Percentiles rank a stretch among this genome's conserved stretches.
phyloP scores from a whole-genome alignment of 2,113 vertebrate species.

The Psilopogon haemacephalus region DNA sequence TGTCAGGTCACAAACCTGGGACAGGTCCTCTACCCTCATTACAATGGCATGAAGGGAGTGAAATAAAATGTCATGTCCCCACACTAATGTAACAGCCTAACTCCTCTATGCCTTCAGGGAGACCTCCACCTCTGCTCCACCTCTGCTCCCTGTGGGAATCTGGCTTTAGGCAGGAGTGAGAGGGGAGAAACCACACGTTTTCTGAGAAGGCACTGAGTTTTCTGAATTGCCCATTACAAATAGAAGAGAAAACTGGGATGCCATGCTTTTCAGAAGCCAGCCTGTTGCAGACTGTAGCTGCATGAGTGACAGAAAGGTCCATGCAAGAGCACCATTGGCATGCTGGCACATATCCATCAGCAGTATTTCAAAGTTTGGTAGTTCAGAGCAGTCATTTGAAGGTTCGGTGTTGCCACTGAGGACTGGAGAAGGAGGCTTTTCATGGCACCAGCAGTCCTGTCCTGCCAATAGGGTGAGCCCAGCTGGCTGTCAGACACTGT shows the following conservation, averaged over 20 bases:
- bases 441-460: not conserved
- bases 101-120: not conserved
- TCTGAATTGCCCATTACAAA: not conserved
- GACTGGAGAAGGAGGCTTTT: not conserved
- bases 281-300: not conserved
- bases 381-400: not conserved
- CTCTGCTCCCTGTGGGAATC: not conserved
- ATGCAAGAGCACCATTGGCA: accelerated
- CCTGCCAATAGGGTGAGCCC: not conserved
- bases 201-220: not conserved
- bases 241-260: not conserved
- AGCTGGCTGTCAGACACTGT: not conserved
- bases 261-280: not conserved
- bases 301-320: not conserved
- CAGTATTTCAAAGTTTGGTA: not conserved
- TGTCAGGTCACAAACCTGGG: not conserved
- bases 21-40: not conserved
- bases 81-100: not conserved
- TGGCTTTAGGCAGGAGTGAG: not conserved
- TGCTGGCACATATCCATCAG: not conserved
- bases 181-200: not conserved
- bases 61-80: not conserved
- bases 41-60: not conserved
- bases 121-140: not conserved
- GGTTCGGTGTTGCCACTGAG: accelerated